Base-by-base conservation (phyloP, 2,797 vertebrate species). In the Dermochelys coriacea region DNA sequence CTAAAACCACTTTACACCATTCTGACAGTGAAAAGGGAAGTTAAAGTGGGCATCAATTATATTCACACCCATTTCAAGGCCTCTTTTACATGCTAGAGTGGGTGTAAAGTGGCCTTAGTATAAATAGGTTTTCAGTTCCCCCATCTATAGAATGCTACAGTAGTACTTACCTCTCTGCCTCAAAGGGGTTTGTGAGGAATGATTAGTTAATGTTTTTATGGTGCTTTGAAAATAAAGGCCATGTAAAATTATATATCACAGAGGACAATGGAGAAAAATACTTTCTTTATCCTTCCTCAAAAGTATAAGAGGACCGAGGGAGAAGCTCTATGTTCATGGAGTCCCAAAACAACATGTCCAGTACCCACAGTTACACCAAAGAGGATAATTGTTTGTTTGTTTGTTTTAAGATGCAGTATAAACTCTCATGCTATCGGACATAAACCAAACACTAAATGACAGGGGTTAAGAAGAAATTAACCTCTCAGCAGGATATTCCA, bases 1-100 rank as follows among this genome's bases (percentile, higher is more conserved):
- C 15, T 34, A 37, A 91, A 82, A 71, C 71, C 75, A 91, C 91
- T 81, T 95, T 94, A 84, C 87, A 93, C 90, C 92, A 90, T 94
- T 84, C 83, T 93, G 79, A 80, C 71, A 59, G 4, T 64, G 85
- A 91, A 85, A 88, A 88, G 61, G 1, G 14, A 8, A 81, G 57
- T 93, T 91, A 77, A 34, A 93, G 64, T 15, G 15, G 61, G 41
- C 45, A 14, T 15, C 23, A 82, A 80, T 77, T 88, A 85, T 89
- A 68, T 95, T 93, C 91, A 50, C 54, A 91, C 34, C 5, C 9
- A 0, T 89, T 90, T 84, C 57, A 64, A 95, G 61, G 50, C 57
- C 82, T 49, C 34, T 54, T 25, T 88, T 86, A 52, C n/a, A 71
- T 95, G 84, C 75, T 88, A 71, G 83, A 19, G 55, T 18, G 37